Conservation (phyloP, 37 sponge, comb jelly and placozoan species). For the Agelas oroides region DNA sequence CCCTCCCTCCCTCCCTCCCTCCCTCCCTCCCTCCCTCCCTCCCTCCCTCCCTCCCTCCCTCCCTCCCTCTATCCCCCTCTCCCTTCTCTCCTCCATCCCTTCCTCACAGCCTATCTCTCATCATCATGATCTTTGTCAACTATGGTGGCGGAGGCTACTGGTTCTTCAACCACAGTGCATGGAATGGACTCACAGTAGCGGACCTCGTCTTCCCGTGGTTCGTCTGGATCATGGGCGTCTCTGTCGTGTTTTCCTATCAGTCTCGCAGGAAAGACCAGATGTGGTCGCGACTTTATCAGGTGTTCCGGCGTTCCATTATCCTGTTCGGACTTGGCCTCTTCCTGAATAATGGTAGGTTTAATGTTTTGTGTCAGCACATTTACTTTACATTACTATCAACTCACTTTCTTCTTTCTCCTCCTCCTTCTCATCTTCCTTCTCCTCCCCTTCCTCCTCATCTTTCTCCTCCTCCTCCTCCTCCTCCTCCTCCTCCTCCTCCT, state of each 20-base stretch:
- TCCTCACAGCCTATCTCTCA: conserved; percentile 75
- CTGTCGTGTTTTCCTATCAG: conserved; percentile 83
- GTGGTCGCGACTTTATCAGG: conserved; percentile 65
- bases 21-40: neutral
- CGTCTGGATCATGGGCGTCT: conserved; percentile 95
- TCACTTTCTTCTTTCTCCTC: neutral
- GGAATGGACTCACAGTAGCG: conserved; percentile 94
- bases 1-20: neutral
- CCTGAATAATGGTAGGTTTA: conserved; percentile 49
- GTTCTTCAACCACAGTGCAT: conserved; percentile 91
- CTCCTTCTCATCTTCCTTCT: no score
- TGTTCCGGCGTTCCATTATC: conserved; percentile 83
- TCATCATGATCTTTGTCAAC: conserved; percentile 97
- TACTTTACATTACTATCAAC: neutral
- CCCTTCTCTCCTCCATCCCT: no score
- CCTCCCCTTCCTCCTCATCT: no score
- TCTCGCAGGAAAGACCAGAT: conserved; percentile 60
- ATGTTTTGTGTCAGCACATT: no score
- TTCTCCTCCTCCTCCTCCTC: no score
- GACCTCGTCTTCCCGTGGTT: conserved; percentile 93
- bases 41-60: neutral
- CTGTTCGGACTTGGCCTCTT: conserved; percentile 89
- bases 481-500: neutral
- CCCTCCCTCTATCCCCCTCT: neutral
- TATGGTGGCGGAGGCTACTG: conserved; percentile 96